Base-by-base conservation (phyloP, 2,113 vertebrate species). In the Hydropotes inermis region DNA sequence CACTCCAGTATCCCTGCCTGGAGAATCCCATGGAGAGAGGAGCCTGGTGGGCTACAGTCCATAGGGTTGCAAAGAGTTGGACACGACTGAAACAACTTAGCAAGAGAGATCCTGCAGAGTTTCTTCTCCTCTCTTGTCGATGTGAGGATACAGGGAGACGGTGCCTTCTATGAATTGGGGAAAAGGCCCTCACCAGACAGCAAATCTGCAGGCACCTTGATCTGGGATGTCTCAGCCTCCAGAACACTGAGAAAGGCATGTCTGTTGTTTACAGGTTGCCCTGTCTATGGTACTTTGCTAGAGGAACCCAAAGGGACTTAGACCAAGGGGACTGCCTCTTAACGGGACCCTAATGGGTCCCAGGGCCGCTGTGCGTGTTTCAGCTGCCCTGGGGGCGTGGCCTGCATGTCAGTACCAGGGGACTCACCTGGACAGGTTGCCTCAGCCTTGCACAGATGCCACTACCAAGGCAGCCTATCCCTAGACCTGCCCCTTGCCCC, bases 351-450 rank as follows among this genome's bases (percentile, higher is more conserved):
- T 39, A 28, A 54, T 23, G 12, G 17, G 7, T 30, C 55, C 76
- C 4, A 19, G 15, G 52, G 28, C 12, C 9, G 1, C 28, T 5
- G 28, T 6, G 30, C 50, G 0, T 70, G 2, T 27, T 2, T 57
- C 15, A 11, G 60, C 27, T 16, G 1, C 33, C 6, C 10, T 61
- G 12, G 5, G 3, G 16, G 1, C 1, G 19, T 50, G 79, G 92
- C 92, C 70, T 54, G 55, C 45, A 12, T 1, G 17, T 54, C 27
- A 33, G 0, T 11, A 0, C 70, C 9, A 5, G 45, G 55, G 16
- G 16, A 3, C 10, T 45, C 36, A 23, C 25, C 57, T 81, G 67
- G 5, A 28, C 30, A 23, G 67, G 17, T 2, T 30, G 54, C 43
- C 43, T 76, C 79, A 60, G 21, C 64, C 61, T 91, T 7, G n/a